Base-by-base conservation (phyloP, 2,797 vertebrate genomes). In the Sebastes minor region DNA sequence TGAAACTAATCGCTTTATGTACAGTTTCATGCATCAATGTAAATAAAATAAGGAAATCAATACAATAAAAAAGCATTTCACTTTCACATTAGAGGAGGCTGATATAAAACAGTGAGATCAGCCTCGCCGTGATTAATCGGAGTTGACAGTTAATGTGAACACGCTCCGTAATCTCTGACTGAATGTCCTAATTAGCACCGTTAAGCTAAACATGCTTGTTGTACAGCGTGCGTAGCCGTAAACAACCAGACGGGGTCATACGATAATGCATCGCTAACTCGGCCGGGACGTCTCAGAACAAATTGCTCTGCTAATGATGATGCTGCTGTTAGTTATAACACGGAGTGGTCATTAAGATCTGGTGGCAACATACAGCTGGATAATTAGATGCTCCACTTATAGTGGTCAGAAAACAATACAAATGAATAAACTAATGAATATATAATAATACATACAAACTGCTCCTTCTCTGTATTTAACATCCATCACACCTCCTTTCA, bases 101-200 rank as follows among this genome's bases (percentile, higher is more conserved):
- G 35, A 38, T 38, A 14, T 68, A 46, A 76, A 74, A 22, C 28
- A n/a, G 23, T 1, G 20, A 16, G 27, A 74, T 73, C 60, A 53
- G 20, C 30, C 14, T 2, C 13, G 22, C 46, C n/a, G 12, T 2
- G 68, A 53, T 67, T 81, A 2, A 67, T 71, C 27, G 22, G 2
- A 75, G 46, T 0, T 5, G 81, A 68, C 68, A 46, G 72, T 64
- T 74, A 76, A 57, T 20, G 53, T 16, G 33, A 73, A n/a, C 80
- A 32, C 1, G 61, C 78, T 76, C n/a, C 0, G 16, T 78, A 64
- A 80, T 81, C 61, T 78, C 60, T 76, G 71, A 53, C 68, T 49
- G 30, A 16, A 25, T 3, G 52, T 78, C 56, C 75, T 14, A 52
- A 83, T 88, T 81, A 80, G 42, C 3, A 1, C 38, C 0, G n/a